These are phyloP conservation scores for Lutjanus argentimaculatus DNA, from an alignment of 2,797 vertebrate genomes.

Conservation along the genomic window DNA sequence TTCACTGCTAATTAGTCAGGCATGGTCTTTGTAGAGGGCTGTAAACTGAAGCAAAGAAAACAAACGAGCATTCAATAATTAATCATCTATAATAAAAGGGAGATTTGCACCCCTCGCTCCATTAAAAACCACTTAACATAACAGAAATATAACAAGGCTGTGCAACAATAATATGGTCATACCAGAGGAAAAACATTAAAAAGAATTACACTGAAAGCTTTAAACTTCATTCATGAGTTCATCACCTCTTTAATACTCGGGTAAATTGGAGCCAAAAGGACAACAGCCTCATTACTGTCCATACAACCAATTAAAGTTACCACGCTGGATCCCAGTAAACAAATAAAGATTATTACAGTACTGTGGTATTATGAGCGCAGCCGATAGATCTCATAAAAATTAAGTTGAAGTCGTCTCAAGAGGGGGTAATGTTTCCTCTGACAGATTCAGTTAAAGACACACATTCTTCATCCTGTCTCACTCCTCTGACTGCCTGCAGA, in stretches of 20 bases:
- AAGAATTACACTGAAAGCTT: conserved; percentile 9
- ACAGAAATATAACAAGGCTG: conserved; percentile 12
- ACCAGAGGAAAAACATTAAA: conserved; percentile 10
- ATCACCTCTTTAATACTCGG: conserved; percentile 21
- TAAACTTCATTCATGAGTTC: neutral
- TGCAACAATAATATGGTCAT: neutral
- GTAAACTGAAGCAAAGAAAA: conserved; percentile 16
- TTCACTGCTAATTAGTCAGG: neutral
- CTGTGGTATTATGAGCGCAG: conserved; percentile 3
- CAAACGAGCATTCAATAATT: conserved; percentile 3
- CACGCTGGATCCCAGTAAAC: conserved; percentile 36
- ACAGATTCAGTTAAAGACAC: conserved; percentile 1
- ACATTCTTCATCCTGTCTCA: neutral
- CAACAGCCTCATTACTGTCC: conserved; percentile 14
- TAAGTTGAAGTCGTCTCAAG: neutral
- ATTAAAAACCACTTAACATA: conserved; percentile 39
- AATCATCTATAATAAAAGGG: conserved; percentile 6
- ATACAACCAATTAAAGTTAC: neutral
- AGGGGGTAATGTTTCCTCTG: conserved; percentile 11
- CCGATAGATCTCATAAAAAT: conserved; percentile 25
- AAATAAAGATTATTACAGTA: conserved; percentile 38
- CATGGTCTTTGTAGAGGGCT: neutral
- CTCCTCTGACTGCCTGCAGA: neutral
- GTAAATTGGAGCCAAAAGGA: conserved; percentile 25
- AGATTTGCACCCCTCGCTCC: conserved; percentile 3